Conservation (phyloP, 92 coral and sea anemone species). For the Zoanthus sociatus region DNA sequence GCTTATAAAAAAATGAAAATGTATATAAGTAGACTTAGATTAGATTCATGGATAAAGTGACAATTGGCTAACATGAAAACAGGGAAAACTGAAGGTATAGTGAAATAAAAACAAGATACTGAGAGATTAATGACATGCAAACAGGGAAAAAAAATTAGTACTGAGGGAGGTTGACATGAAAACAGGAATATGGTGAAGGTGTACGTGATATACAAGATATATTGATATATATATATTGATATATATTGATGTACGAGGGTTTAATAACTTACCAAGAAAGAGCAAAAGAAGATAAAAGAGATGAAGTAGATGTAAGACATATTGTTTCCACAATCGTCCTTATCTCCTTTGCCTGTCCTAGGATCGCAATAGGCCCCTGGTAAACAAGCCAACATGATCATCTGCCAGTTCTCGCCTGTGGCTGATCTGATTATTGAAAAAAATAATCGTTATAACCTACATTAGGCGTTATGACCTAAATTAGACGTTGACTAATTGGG, state of each 20-base stretch:
- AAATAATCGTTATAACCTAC: background rate
- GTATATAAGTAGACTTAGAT: too few relatives aligned
- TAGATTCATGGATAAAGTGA: background rate
- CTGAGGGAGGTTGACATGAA: background rate
- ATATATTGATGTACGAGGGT: background rate
- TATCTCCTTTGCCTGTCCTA: conserved; percentile 31
- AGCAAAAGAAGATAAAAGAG: conserved; percentile 94
- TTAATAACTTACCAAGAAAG: conserved; percentile 86
- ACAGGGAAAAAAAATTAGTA: too few relatives aligned
- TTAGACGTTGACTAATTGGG: too few relatives aligned
- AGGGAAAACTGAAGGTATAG: too few relatives aligned
- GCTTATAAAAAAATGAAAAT: too few relatives aligned
- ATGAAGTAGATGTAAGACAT: conserved; percentile 88
- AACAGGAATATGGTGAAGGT: background rate
- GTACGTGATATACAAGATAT: background rate
- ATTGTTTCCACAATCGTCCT: conserved; percentile 78
- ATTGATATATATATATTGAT: background rate
- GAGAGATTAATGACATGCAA: background rate
- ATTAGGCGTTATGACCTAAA: background rate
- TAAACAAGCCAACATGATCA: conserved; percentile 93
- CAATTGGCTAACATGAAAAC: too few relatives aligned
- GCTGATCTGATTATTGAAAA: conserved; percentile 74
- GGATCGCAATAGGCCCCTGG: conserved; percentile 78
- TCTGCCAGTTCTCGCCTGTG: conserved; percentile 98
- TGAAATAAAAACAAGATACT: background rate